These are phyloP conservation scores for Machimus atricapillus DNA, from an alignment of 2,888 invertebrate genomes.

Conservation along the genomic window DNA sequence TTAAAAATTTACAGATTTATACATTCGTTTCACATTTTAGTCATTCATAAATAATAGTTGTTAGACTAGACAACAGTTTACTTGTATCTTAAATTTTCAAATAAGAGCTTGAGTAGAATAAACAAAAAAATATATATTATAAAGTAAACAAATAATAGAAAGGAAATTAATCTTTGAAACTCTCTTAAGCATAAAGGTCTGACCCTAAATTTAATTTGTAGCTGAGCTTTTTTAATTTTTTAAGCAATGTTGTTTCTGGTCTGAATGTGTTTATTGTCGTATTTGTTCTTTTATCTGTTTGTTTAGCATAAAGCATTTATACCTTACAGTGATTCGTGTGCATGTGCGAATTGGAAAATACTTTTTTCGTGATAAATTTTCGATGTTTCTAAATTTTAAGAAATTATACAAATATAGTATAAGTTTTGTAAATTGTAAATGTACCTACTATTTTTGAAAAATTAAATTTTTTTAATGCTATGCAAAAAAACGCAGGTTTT, in stretches of 20 bases:
- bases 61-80: not conserved
- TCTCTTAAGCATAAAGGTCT: constrained; percentile 4
- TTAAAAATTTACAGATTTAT: not conserved
- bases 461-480: not conserved
- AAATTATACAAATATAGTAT: not conserved
- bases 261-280: constrained; percentile 17
- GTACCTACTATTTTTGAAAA: not conserved
- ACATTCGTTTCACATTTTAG: not conserved
- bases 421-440: not conserved
- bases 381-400: not conserved
- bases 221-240: not conserved
- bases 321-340: constrained; percentile 19
- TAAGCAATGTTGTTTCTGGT: not conserved
- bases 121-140: constrained; percentile 16
- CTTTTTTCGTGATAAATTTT: not conserved
- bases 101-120: not conserved
- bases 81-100: not conserved
- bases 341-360: not conserved
- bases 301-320: not conserved
- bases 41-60: not conserved
- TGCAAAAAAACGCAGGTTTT: no score
- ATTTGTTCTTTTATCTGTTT: not conserved
- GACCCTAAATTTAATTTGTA: not conserved
- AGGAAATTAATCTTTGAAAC: not conserved
- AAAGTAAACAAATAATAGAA: constrained; percentile 23